phyloP scores from a whole-genome alignment of 2,888 invertebrate species.

The Stenolophus ochropezus region DNA sequence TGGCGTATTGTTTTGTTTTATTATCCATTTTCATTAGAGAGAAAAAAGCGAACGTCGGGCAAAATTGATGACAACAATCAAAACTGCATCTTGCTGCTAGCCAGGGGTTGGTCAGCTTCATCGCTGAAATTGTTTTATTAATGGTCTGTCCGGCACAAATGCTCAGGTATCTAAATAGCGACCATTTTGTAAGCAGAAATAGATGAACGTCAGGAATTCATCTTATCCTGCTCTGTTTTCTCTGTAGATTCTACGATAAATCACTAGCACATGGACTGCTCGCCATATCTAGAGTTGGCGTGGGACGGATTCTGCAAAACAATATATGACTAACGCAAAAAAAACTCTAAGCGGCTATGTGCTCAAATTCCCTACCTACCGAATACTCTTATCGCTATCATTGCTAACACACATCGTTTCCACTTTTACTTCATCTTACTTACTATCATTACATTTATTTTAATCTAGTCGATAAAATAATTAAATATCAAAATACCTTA shows the following conservation, averaged over 20 bases:
- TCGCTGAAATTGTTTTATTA: neutral
- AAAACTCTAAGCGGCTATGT: neutral
- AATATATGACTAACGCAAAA: neutral
- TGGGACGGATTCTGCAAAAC: neutral
- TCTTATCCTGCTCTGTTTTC: conserved; percentile 52
- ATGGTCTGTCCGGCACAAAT: conserved; percentile 32
- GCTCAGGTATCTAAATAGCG: conserved; percentile 37
- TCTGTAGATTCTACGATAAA: conserved; percentile 21
- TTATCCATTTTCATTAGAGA: neutral
- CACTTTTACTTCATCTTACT: too few relatives aligned
- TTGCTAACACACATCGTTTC: too few relatives aligned
- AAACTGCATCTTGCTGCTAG: neutral
- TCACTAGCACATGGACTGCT: neutral
- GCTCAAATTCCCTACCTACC: neutral
- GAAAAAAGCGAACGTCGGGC: neutral
- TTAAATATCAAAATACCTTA: too few relatives aligned
- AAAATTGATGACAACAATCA: neutral
- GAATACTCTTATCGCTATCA: too few relatives aligned
- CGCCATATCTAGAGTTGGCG: neutral
- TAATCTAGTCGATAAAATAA: too few relatives aligned
- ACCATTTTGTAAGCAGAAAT: conserved; percentile 43
- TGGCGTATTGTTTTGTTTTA: neutral
- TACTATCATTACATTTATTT: too few relatives aligned
- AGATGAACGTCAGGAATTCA: conserved; percentile 41
- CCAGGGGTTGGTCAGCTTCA: neutral